Evolutionary conservation across 1,140 invertebrate genomes (phyloP), one percentile per base, ranked within the genome.

Genomic region (Lepidurus arcticus): DNA sequence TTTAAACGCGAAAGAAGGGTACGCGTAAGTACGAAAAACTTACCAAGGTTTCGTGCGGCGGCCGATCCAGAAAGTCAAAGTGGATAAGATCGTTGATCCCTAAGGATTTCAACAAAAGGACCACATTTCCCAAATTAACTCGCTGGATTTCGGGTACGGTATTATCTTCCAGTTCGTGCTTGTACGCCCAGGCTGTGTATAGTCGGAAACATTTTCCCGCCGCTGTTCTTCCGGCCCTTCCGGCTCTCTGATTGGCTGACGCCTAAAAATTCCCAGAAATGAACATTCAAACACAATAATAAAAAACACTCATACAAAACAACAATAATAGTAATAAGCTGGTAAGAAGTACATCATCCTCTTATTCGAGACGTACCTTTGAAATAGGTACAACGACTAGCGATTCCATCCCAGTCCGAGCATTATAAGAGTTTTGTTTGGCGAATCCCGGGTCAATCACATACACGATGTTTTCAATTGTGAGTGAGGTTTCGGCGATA

Each of bases 381-480:
- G 97, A 99, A 77, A 99, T 97, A 13, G 98, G 98, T 13, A 97
- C 96, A 4, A 99, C 95, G 86, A 98, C 93, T 65, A 99, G 88
- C 82, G 96, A 98, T 84, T 99, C 98, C 94, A 99, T 98, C 21
- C 98, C 96, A 11, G 96, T 98, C 80, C 95, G 88, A 0, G 98
- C 96, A 88, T 99, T 99, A 83, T 98, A 99, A 85, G 97, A 98
- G 84, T 99, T 99, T 87, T 99, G 97, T 85, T 99, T 99, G 73
- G 95, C 96, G 87, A 98, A 99, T 1, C 98, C 98, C 21, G 97
- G 96, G 89, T 99, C 98, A 81, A 99, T 98, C 0, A 99, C 98
- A 87, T 98, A 99, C 75, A 96, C 93, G 80, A 99, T 99, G 82
- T 98, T 98, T 84, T 99, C 98, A 81, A 99, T 99, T 1, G 98